Evolutionary conservation across 2,113 vertebrate genomes (phyloP).

Genomic region (Myiagra hebetior): DNA sequence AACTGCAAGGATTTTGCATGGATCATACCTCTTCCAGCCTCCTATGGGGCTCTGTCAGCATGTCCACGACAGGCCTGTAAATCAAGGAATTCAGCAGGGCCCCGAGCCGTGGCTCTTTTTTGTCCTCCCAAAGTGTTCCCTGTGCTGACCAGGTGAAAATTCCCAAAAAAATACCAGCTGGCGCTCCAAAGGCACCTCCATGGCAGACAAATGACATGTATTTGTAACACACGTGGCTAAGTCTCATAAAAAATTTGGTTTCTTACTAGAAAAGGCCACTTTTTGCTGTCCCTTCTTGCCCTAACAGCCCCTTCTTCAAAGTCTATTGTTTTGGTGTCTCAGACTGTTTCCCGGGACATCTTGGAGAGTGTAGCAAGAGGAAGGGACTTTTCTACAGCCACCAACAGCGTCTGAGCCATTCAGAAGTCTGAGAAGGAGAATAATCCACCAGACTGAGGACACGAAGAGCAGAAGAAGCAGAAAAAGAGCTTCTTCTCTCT

Average conservation of each 20-base stretch:
- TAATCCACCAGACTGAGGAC: not conserved
- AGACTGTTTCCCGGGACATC: not conserved
- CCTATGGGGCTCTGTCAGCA: not conserved
- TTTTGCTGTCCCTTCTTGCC: not conserved
- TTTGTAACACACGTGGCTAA: not conserved
- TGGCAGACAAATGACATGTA: fast-evolving
- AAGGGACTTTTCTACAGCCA: not conserved
- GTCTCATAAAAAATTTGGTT: not conserved
- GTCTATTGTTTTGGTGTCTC: not conserved
- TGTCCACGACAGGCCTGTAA: fast-evolving
- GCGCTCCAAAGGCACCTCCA: not conserved
- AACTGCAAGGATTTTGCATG: not conserved
- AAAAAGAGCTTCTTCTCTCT: not conserved
- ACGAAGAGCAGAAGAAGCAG: not conserved
- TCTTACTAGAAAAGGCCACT: not conserved
- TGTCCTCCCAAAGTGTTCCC: not conserved
- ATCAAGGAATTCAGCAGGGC: not conserved
- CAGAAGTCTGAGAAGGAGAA: not conserved
- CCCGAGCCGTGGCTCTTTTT: fast-evolving
- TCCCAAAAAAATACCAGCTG: not conserved
- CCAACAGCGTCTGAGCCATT: not conserved
- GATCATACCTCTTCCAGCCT: not conserved
- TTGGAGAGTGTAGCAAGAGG: not conserved
- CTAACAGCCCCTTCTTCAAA: not conserved
- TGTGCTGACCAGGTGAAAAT: not conserved